Evolutionary conservation across 2,113 vertebrate genomes (phyloP), one percentile per base, ranked within the genome.

Genomic region (Prunella fulvescens): DNA sequence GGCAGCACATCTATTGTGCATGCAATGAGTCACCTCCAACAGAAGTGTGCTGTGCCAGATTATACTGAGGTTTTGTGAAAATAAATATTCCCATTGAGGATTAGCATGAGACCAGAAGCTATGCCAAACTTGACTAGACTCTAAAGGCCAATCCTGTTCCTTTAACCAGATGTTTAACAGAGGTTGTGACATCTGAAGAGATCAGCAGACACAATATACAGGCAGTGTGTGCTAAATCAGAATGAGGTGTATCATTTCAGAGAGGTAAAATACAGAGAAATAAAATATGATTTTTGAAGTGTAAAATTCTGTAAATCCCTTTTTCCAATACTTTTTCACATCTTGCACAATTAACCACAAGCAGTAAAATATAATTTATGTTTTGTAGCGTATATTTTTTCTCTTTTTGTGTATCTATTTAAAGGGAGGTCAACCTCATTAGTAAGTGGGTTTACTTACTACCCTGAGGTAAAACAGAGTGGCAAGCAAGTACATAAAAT

Each of bases 21-120:
- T 60, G 85, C 89, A 81, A 39, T 96, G 95, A 97, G 95, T 97
- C 96, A 96, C 92, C 88, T 96, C 45, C 0, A 67, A 88, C 37
- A 92, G 69, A 93, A 90, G 64, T 48, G 64, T 24, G 48, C 70
- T 1, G 19, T 83, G 90, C 96, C 95, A 96, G 94, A 95, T 97
- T 85, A 95, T 87, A 92, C 88, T 88, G 95, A 97, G 90, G 69
- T 95, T 97, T 88, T 92, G 79, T 92, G 93, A 92, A 95, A 97
- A 97, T 95, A 97, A 97, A 97, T 97, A 97, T 91, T 96, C 96
- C 95, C 95, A 93, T 37, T 95, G 96, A 95, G 95, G 76, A 88
- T 77, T 94, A 96, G 92, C 95, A 97, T 97, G 94, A 96, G 95
- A 96, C 72, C 96, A 96, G 92, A 96, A 88, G 81, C 88, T 39